These are phyloP conservation scores for Drosophila tani DNA, from an alignment of 1,140 invertebrate species.

Conservation along the genomic window DNA sequence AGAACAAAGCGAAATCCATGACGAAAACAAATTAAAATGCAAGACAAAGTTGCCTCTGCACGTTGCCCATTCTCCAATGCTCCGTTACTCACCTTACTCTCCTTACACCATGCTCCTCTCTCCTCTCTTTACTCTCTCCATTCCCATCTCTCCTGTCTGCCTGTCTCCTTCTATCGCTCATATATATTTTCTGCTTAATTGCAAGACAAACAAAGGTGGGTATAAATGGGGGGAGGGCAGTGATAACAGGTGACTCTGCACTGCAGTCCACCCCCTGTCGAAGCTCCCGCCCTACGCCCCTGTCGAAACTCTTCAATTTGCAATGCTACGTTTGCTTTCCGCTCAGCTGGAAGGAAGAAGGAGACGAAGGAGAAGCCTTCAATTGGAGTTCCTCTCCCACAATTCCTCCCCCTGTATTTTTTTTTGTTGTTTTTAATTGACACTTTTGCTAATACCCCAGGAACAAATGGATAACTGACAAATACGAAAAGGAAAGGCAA, in stretches of 20 bases:
- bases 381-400: background rate
- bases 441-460: constrained; percentile 72
- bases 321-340: constrained; percentile 72
- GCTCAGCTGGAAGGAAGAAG: constrained; percentile 64
- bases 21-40: constrained; percentile 63
- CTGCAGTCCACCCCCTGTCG: constrained; percentile 8
- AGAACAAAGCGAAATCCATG: constrained; percentile 50
- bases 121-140: background rate
- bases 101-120: background rate
- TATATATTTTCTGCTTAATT: constrained; percentile 54
- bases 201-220: constrained; percentile 42
- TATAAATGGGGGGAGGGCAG: background rate
- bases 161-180: background rate
- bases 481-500: background rate
- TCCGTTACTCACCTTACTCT: background rate
- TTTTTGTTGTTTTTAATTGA: constrained; percentile 69
- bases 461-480: constrained; percentile 27
- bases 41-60: constrained; percentile 59
- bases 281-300: background rate
- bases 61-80: constrained; percentile 12
- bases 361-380: constrained; percentile 11
- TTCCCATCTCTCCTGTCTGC: no score
- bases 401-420: background rate
- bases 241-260: constrained; percentile 43
- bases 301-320: constrained; percentile 56